phyloP scores from a whole-genome alignment of 2,797 vertebrate species.

The Linurgus olivaceus region DNA sequence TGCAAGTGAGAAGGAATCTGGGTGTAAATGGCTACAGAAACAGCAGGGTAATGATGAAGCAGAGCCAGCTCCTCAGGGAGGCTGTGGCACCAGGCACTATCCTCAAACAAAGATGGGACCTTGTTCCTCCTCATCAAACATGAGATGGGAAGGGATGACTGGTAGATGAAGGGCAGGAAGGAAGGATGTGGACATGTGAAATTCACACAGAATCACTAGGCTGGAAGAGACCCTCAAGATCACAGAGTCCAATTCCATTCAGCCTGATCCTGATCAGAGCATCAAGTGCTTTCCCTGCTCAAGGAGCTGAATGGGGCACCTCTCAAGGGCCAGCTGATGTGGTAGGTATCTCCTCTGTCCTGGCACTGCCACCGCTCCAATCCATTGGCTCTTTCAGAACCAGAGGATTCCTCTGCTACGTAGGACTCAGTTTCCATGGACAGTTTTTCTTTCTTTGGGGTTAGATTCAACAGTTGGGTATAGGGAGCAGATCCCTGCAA shows the following conservation, averaged over 20 bases:
- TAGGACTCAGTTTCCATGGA: not conserved
- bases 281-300: not conserved
- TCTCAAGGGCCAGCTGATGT: not conserved
- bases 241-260: not conserved
- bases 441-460: not conserved
- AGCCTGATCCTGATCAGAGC: not conserved
- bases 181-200: not conserved
- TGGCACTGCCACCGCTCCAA: not conserved
- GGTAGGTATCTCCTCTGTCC: not conserved
- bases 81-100: accelerated
- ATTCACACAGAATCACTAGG: not conserved
- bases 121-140: not conserved
- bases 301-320: not conserved
- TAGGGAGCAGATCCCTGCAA: accelerated
- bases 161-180: not conserved
- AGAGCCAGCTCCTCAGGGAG: not conserved
- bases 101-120: not conserved
- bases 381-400: not conserved
- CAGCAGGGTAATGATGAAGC: not conserved
- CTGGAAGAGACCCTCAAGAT: not conserved
- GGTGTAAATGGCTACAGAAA: not conserved
- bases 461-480: not conserved
- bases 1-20: not conserved
- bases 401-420: not conserved
- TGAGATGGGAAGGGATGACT: not conserved